Evolutionary conservation across 2,113 vertebrate species (phyloP).

Genomic region (Vulpes ferrilata): DNA sequence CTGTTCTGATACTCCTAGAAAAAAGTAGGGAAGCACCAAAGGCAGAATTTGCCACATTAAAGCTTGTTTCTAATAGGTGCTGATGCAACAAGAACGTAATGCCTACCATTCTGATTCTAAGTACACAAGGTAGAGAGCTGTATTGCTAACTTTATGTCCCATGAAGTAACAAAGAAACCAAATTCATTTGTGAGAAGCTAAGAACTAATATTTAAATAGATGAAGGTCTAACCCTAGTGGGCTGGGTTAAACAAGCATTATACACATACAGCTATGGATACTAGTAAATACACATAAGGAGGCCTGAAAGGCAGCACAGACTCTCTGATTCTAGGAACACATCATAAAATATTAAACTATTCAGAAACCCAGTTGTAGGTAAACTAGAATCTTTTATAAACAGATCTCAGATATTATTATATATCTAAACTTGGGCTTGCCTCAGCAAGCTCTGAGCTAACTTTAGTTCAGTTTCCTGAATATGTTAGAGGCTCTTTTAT

Average conservation of each 20-base stretch:
- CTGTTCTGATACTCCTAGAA: not conserved
- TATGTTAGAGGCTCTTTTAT: conserved; percentile 62
- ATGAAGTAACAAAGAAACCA: conserved; percentile 18
- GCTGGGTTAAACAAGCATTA: not conserved
- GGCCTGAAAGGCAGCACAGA: not conserved
- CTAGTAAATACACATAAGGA: not conserved
- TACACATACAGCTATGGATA: not conserved
- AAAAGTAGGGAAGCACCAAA: conserved; percentile 24
- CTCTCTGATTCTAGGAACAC: conserved; percentile 42
- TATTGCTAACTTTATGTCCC: not conserved
- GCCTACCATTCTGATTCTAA: not conserved
- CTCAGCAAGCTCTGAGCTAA: conserved; percentile 52
- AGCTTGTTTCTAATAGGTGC: not conserved
- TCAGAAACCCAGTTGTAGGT: conserved; percentile 61
- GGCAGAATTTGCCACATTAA: conserved; percentile 12
- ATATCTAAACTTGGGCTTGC: conserved; percentile 59
- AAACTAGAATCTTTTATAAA: conserved; percentile 73
- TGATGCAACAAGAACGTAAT: not conserved
- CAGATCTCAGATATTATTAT: conserved; percentile 20
- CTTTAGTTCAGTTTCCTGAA: conserved; percentile 61
- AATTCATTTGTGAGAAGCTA: conserved; percentile 57
- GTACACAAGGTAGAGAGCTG: not conserved
- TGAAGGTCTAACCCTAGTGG: not conserved
- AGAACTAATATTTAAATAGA: conserved; percentile 4
- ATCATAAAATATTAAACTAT: conserved; percentile 64